Percentiles rank a stretch among this genome's conserved stretches.
Evolutionary conservation across 2,113 vertebrate genomes (phyloP).

Genomic region (Pteronura brasiliensis): DNA sequence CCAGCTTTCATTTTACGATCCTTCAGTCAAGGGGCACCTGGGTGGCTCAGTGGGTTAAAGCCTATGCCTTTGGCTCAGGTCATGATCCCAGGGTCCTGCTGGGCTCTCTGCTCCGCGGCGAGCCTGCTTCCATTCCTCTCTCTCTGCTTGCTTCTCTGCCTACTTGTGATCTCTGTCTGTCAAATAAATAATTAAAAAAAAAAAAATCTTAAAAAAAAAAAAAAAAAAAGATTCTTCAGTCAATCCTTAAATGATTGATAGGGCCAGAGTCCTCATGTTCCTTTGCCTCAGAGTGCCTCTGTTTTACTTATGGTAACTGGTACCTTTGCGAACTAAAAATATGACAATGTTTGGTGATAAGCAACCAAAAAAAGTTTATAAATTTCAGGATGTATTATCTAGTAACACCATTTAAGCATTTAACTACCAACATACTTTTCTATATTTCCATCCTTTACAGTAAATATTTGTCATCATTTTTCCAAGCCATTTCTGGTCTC

Average conservation of each 20-base stretch:
- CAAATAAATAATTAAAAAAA: no score
- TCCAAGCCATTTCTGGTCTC: neutral
- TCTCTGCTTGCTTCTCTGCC: no score
- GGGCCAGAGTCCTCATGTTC: neutral
- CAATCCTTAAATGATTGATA: neutral
- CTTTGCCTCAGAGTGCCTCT: neutral
- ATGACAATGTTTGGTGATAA: neutral
- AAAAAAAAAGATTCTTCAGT: neutral
- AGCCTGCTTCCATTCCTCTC: no score
- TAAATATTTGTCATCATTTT: neutral
- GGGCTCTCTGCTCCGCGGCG: no score
- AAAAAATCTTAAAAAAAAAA: no score
- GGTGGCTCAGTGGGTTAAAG: no score
- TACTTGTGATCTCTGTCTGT: no score
- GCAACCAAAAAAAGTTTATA: neutral
- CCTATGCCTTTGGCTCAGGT: no score
- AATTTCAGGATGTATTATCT: neutral
- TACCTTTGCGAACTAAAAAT: neutral
- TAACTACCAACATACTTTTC: neutral
- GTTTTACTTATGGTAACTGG: neutral
- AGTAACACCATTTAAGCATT: neutral
- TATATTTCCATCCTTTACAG: neutral
- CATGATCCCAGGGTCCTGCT: no score
- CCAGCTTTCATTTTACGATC: neutral
- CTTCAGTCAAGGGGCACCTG: no score